A percentile compares a stretch with the other conserved stretches of the same genome.
Evolutionary conservation across 2,888 invertebrate genomes (phyloP).

Genomic region (Pseudoips prasinana): DNA sequence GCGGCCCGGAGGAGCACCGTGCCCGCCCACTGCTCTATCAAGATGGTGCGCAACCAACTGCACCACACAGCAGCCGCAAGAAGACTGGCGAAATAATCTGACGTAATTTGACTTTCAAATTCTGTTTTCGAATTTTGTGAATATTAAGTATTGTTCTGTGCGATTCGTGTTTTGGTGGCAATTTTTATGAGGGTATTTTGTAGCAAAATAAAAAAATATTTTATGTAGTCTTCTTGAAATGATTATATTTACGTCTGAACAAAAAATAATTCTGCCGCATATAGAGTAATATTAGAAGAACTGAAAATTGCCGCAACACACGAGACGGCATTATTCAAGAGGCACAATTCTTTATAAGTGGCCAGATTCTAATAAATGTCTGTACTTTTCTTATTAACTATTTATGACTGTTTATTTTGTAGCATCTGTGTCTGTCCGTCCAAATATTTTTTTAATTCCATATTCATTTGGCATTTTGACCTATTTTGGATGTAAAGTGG

Average conservation of each 20-base stretch:
- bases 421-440: conserved; percentile 76
- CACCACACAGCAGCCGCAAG: conserved; percentile 44
- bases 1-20: conserved; percentile 89
- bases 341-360: conserved; percentile 21
- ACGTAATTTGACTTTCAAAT: conserved; percentile 52
- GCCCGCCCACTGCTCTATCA: conserved; percentile 92
- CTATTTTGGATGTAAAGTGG: conserved; percentile 52
- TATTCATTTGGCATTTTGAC: conserved; percentile 27
- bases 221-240: background rate
- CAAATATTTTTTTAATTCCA: conserved; percentile 50
- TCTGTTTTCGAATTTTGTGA: conserved; percentile 11
- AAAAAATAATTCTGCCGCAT: too few species aligned
- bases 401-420: conserved; percentile 44
- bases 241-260: background rate
- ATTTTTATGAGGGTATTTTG: too few species aligned
- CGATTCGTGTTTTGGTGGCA: conserved; percentile 17
- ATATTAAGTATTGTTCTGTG: conserved; percentile 7
- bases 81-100: conserved; percentile 70
- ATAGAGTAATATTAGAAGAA: background rate
- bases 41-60: conserved; percentile 92
- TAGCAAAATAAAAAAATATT: background rate
- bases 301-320: conserved; percentile 10
- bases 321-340: conserved; percentile 9
- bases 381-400: conserved; percentile 22
- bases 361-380: conserved; percentile 17